Base-by-base conservation (phyloP, 2,797 vertebrate genomes). In the Helicolenus hilgendorfi region DNA sequence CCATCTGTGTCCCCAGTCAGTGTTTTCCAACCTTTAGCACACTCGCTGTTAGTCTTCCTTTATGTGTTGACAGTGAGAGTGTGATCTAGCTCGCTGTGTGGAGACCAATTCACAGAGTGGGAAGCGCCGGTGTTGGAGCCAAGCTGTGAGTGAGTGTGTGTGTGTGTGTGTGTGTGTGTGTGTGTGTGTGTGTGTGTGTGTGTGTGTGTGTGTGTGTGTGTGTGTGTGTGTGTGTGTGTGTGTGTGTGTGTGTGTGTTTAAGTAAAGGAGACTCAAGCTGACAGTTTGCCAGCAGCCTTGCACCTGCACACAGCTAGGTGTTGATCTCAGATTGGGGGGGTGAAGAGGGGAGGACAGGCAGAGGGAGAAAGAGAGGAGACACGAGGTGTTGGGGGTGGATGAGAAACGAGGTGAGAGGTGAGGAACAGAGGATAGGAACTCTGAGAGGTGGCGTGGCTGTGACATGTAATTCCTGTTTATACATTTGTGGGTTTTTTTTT, bases 221-320 rank as follows among this genome's bases (percentile, higher is more conserved):
- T 26, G 24, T 18, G 7, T 8, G 58, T 15, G 26, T 73, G 70
- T 65, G 76, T 72, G 77, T 84, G 72, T 83, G 70, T 24, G 8
- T 62, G 33, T 58, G 70, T 26, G 55, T 58, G 11, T 77, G 74
- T 65, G 77, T 72, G 81, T 84, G 75, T 83, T 94, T 94, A 94
- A 94, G 91, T 93, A 94, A 92, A 94, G 90, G 89, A 94, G 95
- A 96, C 90, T 94, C 81, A 83, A 94, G 89, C 88, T 93, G 96
- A 97, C 96, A 97, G 94, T 90, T 92, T 94, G 92, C 96, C 95
- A 94, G 94, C 95, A 96, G 97, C 95, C 85, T 94, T 94, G 92
- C 95, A 97, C 96, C 96, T 97, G 96, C 95, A 97, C 94, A 92
- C 93, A 85, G 89, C 89, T 85, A 92, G 94, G 94, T 96, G 95